These are phyloP conservation scores for Trididemnum miniatum DNA, from an alignment of 23 tunicate genomes.

Conservation along the genomic window DNA sequence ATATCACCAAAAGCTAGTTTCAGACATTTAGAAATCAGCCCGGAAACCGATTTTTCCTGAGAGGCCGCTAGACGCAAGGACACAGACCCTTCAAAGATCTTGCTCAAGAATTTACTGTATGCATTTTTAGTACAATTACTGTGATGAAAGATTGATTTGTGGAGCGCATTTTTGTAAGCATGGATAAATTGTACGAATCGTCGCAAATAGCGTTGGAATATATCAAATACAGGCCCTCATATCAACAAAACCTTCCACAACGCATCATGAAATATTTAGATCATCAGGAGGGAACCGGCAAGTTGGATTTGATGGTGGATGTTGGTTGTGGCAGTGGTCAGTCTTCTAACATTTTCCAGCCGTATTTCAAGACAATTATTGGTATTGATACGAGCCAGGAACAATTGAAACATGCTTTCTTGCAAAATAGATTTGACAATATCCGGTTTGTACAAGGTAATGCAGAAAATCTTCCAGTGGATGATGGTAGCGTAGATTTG, in stretches of 20 bases:
- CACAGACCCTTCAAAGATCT: too few species aligned
- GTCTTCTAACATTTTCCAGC: conserved; percentile 19
- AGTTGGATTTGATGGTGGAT: conserved; percentile 30
- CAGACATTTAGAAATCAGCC: too few species aligned
- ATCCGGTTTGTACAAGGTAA: conserved; percentile 20
- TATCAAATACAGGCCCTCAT: conserved; percentile 1
- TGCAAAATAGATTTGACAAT: conserved; percentile 5
- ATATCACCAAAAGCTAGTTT: too few species aligned
- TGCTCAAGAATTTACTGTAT: too few species aligned
- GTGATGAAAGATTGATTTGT: too few species aligned
- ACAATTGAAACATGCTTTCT: conserved; percentile 42
- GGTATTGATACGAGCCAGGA: conserved; percentile 39
- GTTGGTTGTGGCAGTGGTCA: conserved; percentile 70
- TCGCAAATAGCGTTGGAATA: not conserved
- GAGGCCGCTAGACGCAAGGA: too few species aligned
- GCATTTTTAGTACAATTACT: too few species aligned
- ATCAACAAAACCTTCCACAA: not conserved
- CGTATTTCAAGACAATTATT: conserved; percentile 15
- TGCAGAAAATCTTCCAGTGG: conserved; percentile 43
- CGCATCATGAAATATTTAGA: not conserved
- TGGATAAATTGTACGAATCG: conserved; percentile 5
- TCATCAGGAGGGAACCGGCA: not conserved
- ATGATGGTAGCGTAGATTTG: conserved; percentile 48
- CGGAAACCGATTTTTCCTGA: too few species aligned
- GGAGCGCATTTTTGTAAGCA: not conserved